phyloP scores from a whole-genome alignment of 2,888 invertebrate species.

The Schizaphis graminum region DNA sequence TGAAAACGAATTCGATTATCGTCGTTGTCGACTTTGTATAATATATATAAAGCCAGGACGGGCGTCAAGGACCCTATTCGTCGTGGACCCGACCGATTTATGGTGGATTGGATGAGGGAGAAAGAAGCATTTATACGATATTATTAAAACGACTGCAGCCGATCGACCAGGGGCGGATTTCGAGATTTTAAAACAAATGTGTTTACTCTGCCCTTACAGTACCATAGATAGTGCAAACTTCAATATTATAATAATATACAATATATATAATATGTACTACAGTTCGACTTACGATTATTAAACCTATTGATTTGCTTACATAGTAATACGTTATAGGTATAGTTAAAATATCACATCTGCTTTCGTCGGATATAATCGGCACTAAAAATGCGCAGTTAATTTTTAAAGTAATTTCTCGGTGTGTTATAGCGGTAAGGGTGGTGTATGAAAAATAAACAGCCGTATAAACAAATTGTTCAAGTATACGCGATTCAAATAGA shows the following conservation, averaged over 20 bases:
- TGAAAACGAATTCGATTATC: constrained; percentile 45
- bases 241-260: background rate
- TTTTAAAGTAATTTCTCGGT: background rate
- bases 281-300: background rate
- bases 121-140: background rate
- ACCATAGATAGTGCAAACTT: background rate
- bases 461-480: background rate
- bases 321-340: background rate
- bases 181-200: background rate
- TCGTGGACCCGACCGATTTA: background rate
- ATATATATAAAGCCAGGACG: background rate
- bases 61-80: constrained; percentile 8
- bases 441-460: background rate
- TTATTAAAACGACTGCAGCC: background rate
- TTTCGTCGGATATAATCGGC: background rate
- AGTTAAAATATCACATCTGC: background rate
- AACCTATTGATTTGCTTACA: background rate
- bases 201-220: background rate
- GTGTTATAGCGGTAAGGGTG: background rate
- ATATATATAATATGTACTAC: background rate
- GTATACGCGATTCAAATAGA: background rate
- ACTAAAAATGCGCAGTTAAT: background rate
- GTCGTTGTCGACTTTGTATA: background rate
- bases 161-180: background rate
- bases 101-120: background rate